Evolutionary conservation across 2,113 vertebrate genomes (phyloP), one percentile per base, ranked within the genome.

Genomic region (Petromus typicus): DNA sequence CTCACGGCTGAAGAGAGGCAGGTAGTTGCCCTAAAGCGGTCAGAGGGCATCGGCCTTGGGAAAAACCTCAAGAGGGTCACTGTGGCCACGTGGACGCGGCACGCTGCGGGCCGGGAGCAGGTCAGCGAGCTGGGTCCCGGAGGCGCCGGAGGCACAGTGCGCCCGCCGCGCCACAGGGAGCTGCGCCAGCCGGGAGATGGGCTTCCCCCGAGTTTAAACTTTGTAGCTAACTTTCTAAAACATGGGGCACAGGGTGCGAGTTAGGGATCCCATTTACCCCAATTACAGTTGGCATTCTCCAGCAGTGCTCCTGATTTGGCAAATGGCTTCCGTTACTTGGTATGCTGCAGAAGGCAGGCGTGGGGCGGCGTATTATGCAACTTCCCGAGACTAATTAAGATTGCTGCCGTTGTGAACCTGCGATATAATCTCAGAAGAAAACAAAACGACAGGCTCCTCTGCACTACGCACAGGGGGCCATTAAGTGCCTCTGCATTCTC

Each of bases 391-490:
- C 79, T 94, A 95, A 95, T 97, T 95, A 97, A 81, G 90, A 85
- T 75, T 63, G 51, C n/a, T 91, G 59, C 57, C 78, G 94, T 96
- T 95, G 75, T 83, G 79, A 93, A 96, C 94, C 45, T 95, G 59
- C 84, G 95, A 79, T 95, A 89, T 89, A 83, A 96, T 95, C 95
- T 96, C 71, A 20, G 34, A 91, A 94, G 86, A 57, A 96, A 95
- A 96, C 95, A 91, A 91, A 96, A 86, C 63, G 63, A 90, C 80
- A 87, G 85, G 51, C 59, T 90, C 66, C 91, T 63, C 79, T 75
- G 51, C 92, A 95, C 76, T 92, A 64, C 32, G 76, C 92, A 32
- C 37, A 84, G 86, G 92, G 79, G 84, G 56, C 80, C 89, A 84
- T 93, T 95, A 96, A 95, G 86, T 80, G 43, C 43, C 37, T 81